Percentiles rank a stretch among this genome's conserved stretches.
These are phyloP conservation scores for Atherinomorus stipes DNA, from an alignment of 2,113 vertebrate species.

Conservation along the genomic window DNA sequence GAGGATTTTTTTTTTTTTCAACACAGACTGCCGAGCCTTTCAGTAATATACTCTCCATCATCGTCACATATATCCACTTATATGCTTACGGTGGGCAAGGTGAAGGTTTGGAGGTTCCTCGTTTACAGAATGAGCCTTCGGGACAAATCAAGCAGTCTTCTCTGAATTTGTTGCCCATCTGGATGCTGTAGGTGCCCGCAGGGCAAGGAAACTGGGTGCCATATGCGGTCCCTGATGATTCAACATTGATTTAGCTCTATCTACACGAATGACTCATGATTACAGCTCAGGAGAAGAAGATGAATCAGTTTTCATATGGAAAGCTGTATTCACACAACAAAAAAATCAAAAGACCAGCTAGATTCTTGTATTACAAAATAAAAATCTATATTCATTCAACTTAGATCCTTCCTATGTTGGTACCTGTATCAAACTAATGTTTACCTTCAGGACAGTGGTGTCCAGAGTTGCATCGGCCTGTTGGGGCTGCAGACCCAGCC, in stretches of 20 bases:
- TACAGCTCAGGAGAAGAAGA: constrained; percentile 13
- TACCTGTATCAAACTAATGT: not conserved
- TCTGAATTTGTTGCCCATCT: constrained; percentile 79
- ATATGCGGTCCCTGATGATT: constrained; percentile 79
- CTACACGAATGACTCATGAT: constrained; percentile 36
- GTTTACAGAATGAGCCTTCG: constrained; percentile 86
- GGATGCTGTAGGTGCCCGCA: constrained; percentile 84
- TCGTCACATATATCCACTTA: constrained; percentile 8
- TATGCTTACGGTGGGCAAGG: constrained; percentile 87
- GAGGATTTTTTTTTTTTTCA: constrained; percentile 1
- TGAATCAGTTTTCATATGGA: not conserved
- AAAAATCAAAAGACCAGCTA: not conserved
- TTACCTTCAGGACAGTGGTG: constrained; percentile 89
- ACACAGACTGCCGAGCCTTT: not conserved
- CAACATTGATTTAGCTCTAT: constrained; percentile 48
- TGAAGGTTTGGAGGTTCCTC: constrained; percentile 87
- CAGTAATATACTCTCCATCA: not conserved
- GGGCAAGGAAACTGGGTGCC: constrained; percentile 89
- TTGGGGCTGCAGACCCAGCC: constrained; percentile 80
- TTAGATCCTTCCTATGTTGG: not conserved
- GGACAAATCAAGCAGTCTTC: constrained; percentile 87
- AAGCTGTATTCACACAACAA: not conserved
- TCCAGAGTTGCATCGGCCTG: constrained; percentile 87
- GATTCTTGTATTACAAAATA: too few relatives aligned
- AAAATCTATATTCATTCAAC: not conserved